Conservation (phyloP, 1,140 invertebrate genomes). For the Ericerus pela region DNA sequence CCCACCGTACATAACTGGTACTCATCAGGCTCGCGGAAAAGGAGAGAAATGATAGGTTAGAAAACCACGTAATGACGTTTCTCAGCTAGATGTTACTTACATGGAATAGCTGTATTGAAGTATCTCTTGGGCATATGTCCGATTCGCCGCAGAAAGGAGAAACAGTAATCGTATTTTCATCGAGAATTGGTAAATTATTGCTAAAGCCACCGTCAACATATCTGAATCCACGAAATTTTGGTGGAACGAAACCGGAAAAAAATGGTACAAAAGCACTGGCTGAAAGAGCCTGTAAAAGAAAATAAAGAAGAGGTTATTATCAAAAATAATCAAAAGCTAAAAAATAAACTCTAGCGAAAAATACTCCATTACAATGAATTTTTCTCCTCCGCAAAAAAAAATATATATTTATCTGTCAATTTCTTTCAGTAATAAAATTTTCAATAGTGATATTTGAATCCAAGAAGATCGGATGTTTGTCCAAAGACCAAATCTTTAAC, state of each 20-base stretch:
- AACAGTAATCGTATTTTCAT: conserved; percentile 91
- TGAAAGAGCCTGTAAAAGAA: conserved; percentile 53
- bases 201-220: conserved; percentile 97
- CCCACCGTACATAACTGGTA: no score
- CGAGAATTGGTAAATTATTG: conserved; percentile 83
- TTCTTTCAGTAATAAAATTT: no score
- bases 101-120: conserved; percentile 68
- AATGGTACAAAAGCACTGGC: conserved; percentile 91
- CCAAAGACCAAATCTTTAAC: no score
- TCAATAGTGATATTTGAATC: no score
- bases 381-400: no score
- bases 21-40: no score
- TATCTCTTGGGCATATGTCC: conserved; percentile 92
- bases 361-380: no score
- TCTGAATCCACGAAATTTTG: conserved; percentile 70
- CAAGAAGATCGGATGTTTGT: no score
- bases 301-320: no score
- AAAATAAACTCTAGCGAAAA: background rate
- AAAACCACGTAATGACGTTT: background rate
- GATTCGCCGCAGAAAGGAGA: conserved; percentile 95
- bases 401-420: no score
- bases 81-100: no score
- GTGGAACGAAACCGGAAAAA: conserved; percentile 87
- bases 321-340: background rate
- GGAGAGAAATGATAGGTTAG: no score